These are phyloP conservation scores for Ophion obscuratus DNA, from an alignment of 2,888 invertebrate species.

Conservation along the genomic window DNA sequence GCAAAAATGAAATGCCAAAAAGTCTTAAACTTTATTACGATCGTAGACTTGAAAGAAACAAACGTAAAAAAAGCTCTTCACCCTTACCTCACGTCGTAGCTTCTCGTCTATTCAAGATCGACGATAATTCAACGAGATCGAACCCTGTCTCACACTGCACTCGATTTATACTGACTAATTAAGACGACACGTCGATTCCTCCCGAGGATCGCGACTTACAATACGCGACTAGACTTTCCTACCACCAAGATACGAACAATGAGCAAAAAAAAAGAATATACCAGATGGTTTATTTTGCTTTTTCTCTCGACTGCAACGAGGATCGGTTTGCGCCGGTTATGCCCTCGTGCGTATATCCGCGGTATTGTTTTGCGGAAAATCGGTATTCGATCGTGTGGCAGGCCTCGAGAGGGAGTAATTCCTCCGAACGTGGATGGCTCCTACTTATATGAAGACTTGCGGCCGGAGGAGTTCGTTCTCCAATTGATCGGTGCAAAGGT, in stretches of 20 bases:
- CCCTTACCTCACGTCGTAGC: slow-evolving; percentile 44
- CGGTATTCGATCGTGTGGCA: slow-evolving; percentile 79
- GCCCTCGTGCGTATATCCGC: neutral
- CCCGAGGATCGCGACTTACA: neutral
- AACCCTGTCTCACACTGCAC: slow-evolving; percentile 6
- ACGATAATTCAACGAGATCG: neutral
- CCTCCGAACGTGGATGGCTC: slow-evolving; percentile 83
- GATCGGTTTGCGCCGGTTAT: neutral
- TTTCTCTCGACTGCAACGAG: neutral
- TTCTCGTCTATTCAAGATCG: neutral
- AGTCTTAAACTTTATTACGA: neutral
- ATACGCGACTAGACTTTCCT: neutral
- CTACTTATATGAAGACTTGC: slow-evolving; percentile 83
- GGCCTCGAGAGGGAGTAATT: slow-evolving; percentile 84
- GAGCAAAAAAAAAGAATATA: neutral
- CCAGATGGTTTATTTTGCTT: neutral
- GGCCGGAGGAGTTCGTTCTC: slow-evolving; percentile 70
- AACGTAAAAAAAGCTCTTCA: neutral
- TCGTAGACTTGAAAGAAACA: neutral
- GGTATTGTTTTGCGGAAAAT: slow-evolving; percentile 70
- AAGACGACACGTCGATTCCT: neutral
- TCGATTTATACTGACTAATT: neutral
- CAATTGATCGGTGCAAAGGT: slow-evolving; percentile 63
- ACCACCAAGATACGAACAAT: neutral
- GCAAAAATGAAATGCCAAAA: too few species aligned